Evolutionary conservation across 2,888 invertebrate species (phyloP), one percentile per base, ranked within the genome.

Genomic region (Lasioglossum morio): DNA sequence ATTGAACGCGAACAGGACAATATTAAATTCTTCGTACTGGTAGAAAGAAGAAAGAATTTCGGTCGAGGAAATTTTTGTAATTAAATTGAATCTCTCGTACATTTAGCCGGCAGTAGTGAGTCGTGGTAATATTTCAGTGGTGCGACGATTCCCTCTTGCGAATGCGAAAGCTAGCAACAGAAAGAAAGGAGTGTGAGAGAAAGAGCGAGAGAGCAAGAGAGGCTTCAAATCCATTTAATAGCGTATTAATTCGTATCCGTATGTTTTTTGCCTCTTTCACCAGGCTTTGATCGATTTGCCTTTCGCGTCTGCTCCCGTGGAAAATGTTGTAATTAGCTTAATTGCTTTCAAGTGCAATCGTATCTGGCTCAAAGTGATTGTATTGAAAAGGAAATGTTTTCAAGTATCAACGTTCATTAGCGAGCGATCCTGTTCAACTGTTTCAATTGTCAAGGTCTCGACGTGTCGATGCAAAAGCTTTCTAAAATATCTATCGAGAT

Each of bases 291-390:
- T 75, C 14, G 60, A 75, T 43, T 16, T 60, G 60, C 60, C 37
- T 75, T 75, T 43, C 60, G 57, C 30, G 19, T 75, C 75, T 43
- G 75, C 2, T 23, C 10, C 57, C 30, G 23, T 7, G 2, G 40
- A 75, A 75, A 60, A 75, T 75, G 75, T 60, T 75, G 53, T 60
- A 75, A 75, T 75, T 60, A 60, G 43, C 75, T 60, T 75, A 75
- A 75, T 60, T 75, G 75, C 43, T 43, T 75, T 27, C 46, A 43
- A 72, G 72, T 57, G 48, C 74, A 34, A 46, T 74, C 30, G 57
- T 48, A 30, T 34, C 16, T 23, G 66, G 69, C 46, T 75, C 60
- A 75, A 60, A 75, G 60, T 40, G 40, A 75, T 75, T 40, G 60
- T 60, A 40, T 40, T 60, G 43, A 27, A 60, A 40, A 40, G 40